These are phyloP conservation scores for Cerastoderma edule DNA, from an alignment of 2,888 invertebrate species.

Conservation along the genomic window DNA sequence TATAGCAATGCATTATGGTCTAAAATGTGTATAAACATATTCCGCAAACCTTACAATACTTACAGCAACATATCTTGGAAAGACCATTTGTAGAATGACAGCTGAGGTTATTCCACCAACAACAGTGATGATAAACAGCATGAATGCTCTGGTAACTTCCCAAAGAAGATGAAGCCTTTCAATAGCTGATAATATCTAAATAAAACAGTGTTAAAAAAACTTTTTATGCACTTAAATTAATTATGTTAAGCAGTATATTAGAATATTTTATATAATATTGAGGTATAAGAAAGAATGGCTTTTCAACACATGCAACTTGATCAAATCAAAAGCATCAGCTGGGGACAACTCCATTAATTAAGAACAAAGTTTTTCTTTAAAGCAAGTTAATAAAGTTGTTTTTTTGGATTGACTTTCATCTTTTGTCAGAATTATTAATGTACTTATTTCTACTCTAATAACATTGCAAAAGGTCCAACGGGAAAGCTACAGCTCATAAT, in stretches of 20 bases:
- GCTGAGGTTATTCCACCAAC: slow-evolving; percentile 31
- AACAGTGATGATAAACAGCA: slow-evolving; percentile 41
- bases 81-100: slow-evolving; percentile 22
- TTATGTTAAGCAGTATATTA: neutral
- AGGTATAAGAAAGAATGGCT: no score
- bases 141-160: slow-evolving; percentile 43
- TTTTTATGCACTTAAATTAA: neutral
- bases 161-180: slow-evolving; percentile 38
- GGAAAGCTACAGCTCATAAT: no score
- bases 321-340: no score
- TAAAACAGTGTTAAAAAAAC: neutral
- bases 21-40: neutral
- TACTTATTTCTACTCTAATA: neutral
- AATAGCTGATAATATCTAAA: slow-evolving; percentile 41
- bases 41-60: slow-evolving; percentile 22
- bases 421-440: neutral
- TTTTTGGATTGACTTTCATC: neutral
- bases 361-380: neutral
- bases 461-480: no score
- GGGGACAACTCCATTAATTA: neutral
- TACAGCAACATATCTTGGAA: slow-evolving; percentile 41
- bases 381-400: no score
- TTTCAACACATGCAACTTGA: no score
- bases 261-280: no score
- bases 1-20: no score